A percentile compares a stretch with the other conserved stretches of the same genome.
Conservation (phyloP, 1,140 invertebrate species). For the Trinorchestia longiramus region DNA sequence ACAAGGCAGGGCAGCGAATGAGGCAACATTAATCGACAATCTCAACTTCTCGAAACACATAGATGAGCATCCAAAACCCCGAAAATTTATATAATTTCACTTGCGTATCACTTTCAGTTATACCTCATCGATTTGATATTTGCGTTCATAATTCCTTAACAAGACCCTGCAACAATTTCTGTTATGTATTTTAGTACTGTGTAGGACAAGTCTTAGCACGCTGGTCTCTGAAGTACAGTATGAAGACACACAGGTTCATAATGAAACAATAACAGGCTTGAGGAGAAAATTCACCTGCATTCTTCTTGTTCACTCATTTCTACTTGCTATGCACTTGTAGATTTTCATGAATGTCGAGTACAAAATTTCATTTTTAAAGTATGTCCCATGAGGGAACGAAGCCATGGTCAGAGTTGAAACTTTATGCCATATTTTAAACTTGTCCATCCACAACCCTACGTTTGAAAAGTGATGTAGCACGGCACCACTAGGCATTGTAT, state of each 20-base stretch:
- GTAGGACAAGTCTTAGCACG: not conserved
- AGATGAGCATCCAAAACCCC: not conserved
- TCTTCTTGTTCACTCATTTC: not conserved
- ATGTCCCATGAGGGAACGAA: not conserved
- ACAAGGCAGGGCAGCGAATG: conserved; percentile 4
- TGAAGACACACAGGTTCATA: not conserved
- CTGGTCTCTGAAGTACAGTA: not conserved
- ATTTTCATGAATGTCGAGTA: not conserved
- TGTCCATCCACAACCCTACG: not conserved
- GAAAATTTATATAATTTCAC: not conserved
- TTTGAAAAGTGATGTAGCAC: not conserved
- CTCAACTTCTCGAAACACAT: conserved; percentile 7
- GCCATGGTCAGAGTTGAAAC: not conserved
- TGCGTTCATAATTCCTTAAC: not conserved
- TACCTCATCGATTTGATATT: not conserved
- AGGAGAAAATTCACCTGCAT: not conserved
- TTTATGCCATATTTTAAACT: not conserved
- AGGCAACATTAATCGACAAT: conserved; percentile 1
- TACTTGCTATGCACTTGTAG: not conserved
- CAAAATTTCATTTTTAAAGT: not conserved
- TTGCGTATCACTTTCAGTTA: not conserved
- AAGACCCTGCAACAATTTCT: not conserved
- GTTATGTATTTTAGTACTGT: not conserved
- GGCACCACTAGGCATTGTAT: not conserved
- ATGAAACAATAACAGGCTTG: not conserved